Percentiles rank a stretch among this genome's conserved stretches.
Conservation (phyloP, 2,888 invertebrate species). For the Nysson spinosus region DNA sequence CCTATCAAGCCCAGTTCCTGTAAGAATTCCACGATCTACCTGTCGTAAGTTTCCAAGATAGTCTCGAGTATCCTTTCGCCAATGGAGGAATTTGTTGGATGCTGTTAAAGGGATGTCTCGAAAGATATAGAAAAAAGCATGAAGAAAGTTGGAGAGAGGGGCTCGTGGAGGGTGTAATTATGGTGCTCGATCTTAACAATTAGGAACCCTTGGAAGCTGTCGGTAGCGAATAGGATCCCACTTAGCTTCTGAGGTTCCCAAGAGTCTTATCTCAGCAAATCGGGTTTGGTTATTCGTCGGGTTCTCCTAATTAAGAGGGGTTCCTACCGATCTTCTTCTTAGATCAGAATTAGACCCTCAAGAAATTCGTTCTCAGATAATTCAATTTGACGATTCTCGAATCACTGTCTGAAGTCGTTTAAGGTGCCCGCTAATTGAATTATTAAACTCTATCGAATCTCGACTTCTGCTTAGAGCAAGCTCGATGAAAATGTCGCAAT, state of each 20-base stretch:
- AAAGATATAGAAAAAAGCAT: conserved; percentile 18
- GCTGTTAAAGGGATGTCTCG: conserved; percentile 30
- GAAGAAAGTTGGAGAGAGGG: conserved; percentile 36
- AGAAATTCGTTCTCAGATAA: conserved; percentile 28
- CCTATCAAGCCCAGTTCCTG: no score
- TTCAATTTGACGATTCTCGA: conserved; percentile 9
- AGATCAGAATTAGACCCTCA: conserved; percentile 26
- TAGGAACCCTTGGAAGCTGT: conserved; percentile 64
- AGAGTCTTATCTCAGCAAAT: conserved; percentile 67
- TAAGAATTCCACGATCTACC: no score
- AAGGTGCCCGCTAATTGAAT: not conserved
- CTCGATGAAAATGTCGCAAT: not conserved
- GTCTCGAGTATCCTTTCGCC: conserved; percentile 10
- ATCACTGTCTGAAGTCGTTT: not conserved
- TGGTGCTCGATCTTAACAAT: conserved; percentile 72
- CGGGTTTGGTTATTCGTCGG: conserved; percentile 68
- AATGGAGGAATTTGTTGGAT: conserved; percentile 18
- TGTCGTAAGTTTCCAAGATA: not conserved
- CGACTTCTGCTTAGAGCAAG: no score
- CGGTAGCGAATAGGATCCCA: conserved; percentile 67
- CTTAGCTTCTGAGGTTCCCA: conserved; percentile 60
- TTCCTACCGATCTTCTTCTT: conserved; percentile 32
- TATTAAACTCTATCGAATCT: no score
- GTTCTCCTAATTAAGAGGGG: conserved; percentile 69
- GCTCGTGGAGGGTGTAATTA: conserved; percentile 64